Conservation (phyloP, 2,113 vertebrate species). For the Falco punctatus region DNA sequence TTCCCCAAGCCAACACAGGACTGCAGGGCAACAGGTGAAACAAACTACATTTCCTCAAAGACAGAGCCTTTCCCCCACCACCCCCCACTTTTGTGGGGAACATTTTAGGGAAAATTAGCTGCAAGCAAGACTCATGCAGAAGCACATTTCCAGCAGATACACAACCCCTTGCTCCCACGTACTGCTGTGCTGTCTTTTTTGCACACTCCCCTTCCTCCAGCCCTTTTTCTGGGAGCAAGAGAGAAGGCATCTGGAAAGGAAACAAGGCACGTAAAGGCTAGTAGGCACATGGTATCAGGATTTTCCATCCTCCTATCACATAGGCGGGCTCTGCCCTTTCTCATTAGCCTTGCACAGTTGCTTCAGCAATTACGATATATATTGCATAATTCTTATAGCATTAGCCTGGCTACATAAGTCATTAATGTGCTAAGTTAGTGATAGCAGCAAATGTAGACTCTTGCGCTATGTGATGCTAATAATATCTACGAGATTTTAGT, state of each 20-base stretch:
- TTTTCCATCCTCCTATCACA: not conserved
- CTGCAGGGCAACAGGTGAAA: not conserved
- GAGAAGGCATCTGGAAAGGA: not conserved
- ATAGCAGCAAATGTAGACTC: not conserved
- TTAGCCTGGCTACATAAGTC: slow-evolving; percentile 22
- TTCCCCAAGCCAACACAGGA: not conserved
- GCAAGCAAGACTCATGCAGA: not conserved
- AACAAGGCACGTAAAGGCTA: not conserved
- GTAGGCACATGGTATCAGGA: not conserved
- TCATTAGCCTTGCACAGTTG: slow-evolving; percentile 4
- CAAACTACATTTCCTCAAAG: not conserved
- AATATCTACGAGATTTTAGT: slow-evolving; percentile 24
- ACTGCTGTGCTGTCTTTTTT: not conserved
- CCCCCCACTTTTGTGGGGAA: not conserved
- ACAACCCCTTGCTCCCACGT: not conserved
- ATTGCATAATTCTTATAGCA: slow-evolving; percentile 25
- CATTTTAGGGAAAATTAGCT: not conserved
- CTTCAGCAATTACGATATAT: slow-evolving; percentile 3
- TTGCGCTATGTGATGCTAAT: slow-evolving; percentile 1
- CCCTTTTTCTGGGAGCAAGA: not conserved
- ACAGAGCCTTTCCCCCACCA: not conserved
- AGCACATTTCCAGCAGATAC: not conserved
- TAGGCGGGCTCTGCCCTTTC: not conserved
- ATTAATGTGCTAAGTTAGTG: slow-evolving; percentile 17
- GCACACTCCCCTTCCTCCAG: not conserved